Evolutionary conservation across 2,113 vertebrate species (phyloP).

Genomic region (Nothobranchius kuhntae): DNA sequence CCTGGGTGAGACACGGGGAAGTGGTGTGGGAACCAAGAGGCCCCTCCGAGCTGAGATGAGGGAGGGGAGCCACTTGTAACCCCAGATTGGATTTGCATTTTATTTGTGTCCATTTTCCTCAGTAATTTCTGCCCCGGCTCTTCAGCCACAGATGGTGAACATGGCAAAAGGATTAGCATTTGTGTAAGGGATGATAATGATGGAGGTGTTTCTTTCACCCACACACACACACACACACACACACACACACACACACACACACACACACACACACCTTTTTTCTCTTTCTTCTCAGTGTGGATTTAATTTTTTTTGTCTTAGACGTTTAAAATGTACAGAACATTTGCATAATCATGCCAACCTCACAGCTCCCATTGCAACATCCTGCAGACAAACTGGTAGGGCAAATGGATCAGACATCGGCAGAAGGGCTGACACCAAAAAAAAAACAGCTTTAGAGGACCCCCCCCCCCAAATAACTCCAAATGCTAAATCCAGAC

Average conservation of each 20-base stretch:
- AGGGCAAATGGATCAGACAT: slow-evolving; percentile 52
- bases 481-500: slow-evolving; percentile 69
- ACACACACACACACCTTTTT: not conserved
- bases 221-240: slow-evolving; percentile 11
- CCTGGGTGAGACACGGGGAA: slow-evolving; percentile 65
- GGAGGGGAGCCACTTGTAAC: slow-evolving; percentile 70
- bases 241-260: too few species aligned
- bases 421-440: slow-evolving; percentile 57
- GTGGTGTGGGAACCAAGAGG: slow-evolving; percentile 79
- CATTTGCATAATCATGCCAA: slow-evolving; percentile 3
- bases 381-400: slow-evolving; percentile 46
- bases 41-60: slow-evolving; percentile 54
- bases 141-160: slow-evolving; percentile 76
- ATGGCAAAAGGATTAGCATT: slow-evolving; percentile 69
- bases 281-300: slow-evolving; percentile 18
- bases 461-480: slow-evolving; percentile 66
- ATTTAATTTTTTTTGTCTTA: slow-evolving; percentile 20
- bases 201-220: slow-evolving; percentile 41
- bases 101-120: slow-evolving; percentile 74
- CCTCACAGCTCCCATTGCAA: slow-evolving; percentile 38
- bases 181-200: slow-evolving; percentile 67
- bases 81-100: slow-evolving; percentile 71
- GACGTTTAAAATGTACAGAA: not conserved
- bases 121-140: slow-evolving; percentile 69
- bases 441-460: slow-evolving; percentile 44